A percentile compares a stretch with the other conserved stretches of the same genome.
Evolutionary conservation across 2,888 invertebrate species (phyloP).

Genomic region (Dioctria linearis): DNA sequence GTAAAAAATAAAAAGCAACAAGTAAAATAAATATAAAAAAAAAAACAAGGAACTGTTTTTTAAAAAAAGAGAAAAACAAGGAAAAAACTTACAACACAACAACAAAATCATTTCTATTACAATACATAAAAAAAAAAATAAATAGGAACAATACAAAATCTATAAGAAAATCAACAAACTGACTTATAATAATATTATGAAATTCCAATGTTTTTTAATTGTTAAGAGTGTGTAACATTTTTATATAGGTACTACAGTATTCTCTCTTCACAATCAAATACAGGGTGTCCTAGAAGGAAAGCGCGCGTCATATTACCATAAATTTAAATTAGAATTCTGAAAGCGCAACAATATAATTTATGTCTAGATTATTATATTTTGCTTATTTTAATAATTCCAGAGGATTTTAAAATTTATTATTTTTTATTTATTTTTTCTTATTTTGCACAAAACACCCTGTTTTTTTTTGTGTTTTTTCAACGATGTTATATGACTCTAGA

Average conservation of each 20-base stretch:
- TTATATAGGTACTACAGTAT: not conserved
- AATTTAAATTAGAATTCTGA: no score
- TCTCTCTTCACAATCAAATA: no score
- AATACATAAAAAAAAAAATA: constrained; percentile 56
- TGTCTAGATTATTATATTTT: no score
- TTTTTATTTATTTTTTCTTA: no score
- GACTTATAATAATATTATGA: constrained; percentile 56
- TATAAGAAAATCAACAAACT: constrained; percentile 56
- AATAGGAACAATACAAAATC: constrained; percentile 42
- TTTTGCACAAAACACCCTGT: no score
- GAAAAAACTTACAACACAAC: not conserved
- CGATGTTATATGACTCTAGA: no score
- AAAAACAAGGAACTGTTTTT: constrained; percentile 28
- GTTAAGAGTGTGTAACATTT: not conserved
- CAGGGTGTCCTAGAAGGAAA: no score
- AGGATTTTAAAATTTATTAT: no score
- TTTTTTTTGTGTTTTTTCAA: no score
- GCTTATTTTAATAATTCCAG: no score
- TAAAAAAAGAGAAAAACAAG: not conserved
- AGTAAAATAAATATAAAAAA: not conserved
- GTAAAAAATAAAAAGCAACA: constrained; percentile 26
- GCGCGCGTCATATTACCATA: no score
- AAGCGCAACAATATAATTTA: no score
- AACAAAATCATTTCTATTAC: constrained; percentile 1
- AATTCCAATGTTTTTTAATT: constrained; percentile 50